Base-by-base conservation (phyloP, 2,113 vertebrate genomes). In the Australoheros scitulus region DNA sequence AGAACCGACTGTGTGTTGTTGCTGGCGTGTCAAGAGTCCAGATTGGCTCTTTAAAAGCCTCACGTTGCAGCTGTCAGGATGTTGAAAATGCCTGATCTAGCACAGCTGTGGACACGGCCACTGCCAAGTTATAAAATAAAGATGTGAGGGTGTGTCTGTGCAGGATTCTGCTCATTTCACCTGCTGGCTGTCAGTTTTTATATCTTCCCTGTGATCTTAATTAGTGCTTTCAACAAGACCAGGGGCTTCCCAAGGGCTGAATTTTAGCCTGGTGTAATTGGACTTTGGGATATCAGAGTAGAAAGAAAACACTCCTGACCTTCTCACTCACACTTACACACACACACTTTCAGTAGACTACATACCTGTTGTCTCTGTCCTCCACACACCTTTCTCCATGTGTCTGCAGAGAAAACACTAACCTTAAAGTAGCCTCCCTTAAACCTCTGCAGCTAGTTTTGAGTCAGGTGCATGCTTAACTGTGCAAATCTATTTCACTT, bases 241-340 rank as follows among this genome's bases (percentile, higher is more conserved):
- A 61, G 10, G 11, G 81, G 59, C 52, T 2, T 79, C 60, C 22
- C 6, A 3, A 29, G 22, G 63, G 50, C 86, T 68, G 68, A 89
- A 84, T 87, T 60, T 72, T 86, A 87, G 70, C 70, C 80, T 1
- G n/a, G 58, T 60, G 41, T 83, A 50, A 79, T 80, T 61, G 77
- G n/a, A 77, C 81, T 36, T 52, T 57, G 74, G 77, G 52, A 47
- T 4, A 1, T 72, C 29, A 58, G 72, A 17, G 58, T 22, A 20
- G 22, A 52, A 47, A 11, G 34, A 29, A 75, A 76, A 52, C 24
- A 32, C 34, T n/a, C 5, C 8, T 70, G 50, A 82, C 61, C 34
- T 72, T 22, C 7, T 26, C 47, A 55, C 52, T 47, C 58, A 32
- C 61, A 29, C 29, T 3, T 3, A 18, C 52, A 64, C 15, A 61